A percentile compares a stretch with the other conserved stretches of the same genome.
Conservation (phyloP, 2,113 vertebrate species). For the Chaetodon trifascialis region DNA sequence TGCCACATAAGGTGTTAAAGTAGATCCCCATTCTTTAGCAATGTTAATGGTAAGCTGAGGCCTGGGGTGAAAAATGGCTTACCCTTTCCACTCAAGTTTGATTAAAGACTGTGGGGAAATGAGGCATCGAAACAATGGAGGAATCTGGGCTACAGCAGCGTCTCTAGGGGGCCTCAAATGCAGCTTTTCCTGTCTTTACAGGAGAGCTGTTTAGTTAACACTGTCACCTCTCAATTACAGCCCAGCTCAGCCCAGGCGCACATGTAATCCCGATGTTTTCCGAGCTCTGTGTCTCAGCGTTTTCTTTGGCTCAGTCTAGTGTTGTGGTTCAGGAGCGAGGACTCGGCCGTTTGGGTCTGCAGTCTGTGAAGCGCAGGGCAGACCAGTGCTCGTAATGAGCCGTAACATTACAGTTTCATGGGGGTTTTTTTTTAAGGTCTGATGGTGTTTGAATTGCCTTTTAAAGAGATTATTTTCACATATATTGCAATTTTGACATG, state of each 20-base stretch:
- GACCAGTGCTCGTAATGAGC: background rate
- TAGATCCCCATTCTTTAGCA: constrained; percentile 9
- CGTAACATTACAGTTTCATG: background rate
- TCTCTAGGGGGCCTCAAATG: constrained; percentile 47
- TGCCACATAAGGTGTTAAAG: background rate
- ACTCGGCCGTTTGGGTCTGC: constrained; percentile 27
- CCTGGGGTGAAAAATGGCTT: constrained; percentile 46
- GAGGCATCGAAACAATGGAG: constrained; percentile 46
- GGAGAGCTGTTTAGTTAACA: constrained; percentile 52
- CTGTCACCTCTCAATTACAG: constrained; percentile 53
- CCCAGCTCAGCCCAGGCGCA: constrained; percentile 29
- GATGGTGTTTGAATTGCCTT: background rate
- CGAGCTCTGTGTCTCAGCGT: constrained; percentile 14
- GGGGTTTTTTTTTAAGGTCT: constrained; percentile 4
- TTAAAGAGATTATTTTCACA: background rate
- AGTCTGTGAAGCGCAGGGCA: constrained; percentile 11
- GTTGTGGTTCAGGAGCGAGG: constrained; percentile 37
- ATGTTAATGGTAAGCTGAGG: background rate
- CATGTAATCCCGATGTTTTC: constrained; percentile 56
- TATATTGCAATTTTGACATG: too few relatives aligned
- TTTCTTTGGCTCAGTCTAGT: constrained; percentile 43
- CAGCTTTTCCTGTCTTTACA: constrained; percentile 45
- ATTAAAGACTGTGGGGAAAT: constrained; percentile 60
- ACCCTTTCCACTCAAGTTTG: constrained; percentile 51
- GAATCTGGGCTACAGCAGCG: constrained; percentile 31